phyloP scores from a whole-genome alignment of 2,797 vertebrate species.

The Diplodus sargus region DNA sequence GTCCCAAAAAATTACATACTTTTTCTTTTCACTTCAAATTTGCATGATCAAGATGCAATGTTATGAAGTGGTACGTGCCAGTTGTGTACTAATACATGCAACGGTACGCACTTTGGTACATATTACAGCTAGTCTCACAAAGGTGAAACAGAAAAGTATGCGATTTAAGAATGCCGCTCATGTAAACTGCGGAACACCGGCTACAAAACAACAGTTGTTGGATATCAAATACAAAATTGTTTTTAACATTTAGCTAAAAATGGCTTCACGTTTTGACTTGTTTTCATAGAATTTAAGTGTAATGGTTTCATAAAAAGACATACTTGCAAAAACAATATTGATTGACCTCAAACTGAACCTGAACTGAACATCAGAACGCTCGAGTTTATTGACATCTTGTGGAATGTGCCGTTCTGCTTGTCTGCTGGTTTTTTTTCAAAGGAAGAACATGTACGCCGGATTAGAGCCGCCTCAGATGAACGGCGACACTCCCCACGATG shows the following conservation, averaged over 20 bases:
- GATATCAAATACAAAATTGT: neutral
- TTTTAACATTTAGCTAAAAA: neutral
- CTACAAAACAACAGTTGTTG: neutral
- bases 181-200: too few relatives aligned
- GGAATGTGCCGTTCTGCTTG: neutral
- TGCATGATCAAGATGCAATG: too few relatives aligned
- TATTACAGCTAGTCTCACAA: too few relatives aligned
- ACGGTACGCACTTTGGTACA: too few relatives aligned
- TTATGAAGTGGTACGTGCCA: too few relatives aligned
- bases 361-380: neutral
- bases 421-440: conserved; percentile 60
- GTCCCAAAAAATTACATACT: too few relatives aligned
- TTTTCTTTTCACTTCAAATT: too few relatives aligned
- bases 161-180: too few relatives aligned
- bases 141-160: too few relatives aligned
- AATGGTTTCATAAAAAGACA: neutral
- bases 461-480: conserved; percentile 93
- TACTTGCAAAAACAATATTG: neutral
- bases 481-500: conserved; percentile 90
- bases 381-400: neutral
- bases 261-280: neutral
- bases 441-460: conserved; percentile 94
- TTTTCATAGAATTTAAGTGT: neutral
- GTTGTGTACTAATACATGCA: too few relatives aligned
- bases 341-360: too few relatives aligned